Evolutionary conservation across 2,113 vertebrate genomes (phyloP).

Genomic region (Microcebus lehilahytsara): DNA sequence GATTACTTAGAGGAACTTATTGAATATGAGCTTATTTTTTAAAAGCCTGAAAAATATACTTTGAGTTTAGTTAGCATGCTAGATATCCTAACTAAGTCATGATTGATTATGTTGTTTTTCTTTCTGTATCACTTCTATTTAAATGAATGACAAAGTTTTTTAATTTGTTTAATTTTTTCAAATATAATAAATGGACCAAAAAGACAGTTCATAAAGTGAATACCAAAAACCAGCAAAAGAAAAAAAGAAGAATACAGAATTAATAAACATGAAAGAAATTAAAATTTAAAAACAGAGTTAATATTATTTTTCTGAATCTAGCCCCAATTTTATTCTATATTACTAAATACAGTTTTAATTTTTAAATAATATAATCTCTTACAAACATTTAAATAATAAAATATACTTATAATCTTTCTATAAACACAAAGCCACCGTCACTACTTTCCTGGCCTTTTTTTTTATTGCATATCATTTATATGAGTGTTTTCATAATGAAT

Average conservation of each 20-base stretch:
- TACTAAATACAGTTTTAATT: neutral
- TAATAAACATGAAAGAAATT: neutral
- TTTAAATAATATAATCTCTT: neutral
- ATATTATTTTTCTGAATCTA: neutral
- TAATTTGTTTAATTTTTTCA: neutral
- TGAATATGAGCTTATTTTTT: conserved; percentile 36
- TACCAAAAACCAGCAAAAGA: neutral
- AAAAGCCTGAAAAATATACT: conserved; percentile 23
- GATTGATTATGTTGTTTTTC: conserved; percentile 13
- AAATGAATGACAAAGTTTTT: neutral
- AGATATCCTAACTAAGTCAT: neutral
- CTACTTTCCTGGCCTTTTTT: neutral
- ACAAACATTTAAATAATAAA: neutral
- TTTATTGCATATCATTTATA: neutral
- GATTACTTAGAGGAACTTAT: conserved; percentile 53
- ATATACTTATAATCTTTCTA: neutral
- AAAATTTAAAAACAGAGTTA: neutral
- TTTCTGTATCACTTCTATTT: neutral
- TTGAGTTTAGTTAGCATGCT: conserved; percentile 31
- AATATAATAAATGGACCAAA: neutral
- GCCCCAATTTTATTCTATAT: neutral
- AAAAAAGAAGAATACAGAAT: neutral
- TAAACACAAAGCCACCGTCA: neutral
- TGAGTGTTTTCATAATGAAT: neutral
- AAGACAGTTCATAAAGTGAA: neutral